These are phyloP conservation scores for Sciurus carolinensis DNA, from an alignment of 2,797 vertebrate genomes.

Conservation along the genomic window DNA sequence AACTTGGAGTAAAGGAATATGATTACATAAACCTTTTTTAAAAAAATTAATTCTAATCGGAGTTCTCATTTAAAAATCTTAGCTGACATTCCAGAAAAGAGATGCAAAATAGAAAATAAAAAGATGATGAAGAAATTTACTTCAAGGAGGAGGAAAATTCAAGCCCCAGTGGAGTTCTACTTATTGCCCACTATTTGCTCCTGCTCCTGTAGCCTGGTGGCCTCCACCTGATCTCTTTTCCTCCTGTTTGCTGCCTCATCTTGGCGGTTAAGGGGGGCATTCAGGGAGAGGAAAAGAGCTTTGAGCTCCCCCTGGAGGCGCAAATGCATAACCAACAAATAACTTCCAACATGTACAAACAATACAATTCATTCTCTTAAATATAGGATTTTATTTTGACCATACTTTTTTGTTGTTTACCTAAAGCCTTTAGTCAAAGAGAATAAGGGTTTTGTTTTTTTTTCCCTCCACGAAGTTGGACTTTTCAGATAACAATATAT, in stretches of 20 bases:
- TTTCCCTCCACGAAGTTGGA: background rate
- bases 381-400: conserved; percentile 38
- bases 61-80: conserved; percentile 31
- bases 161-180: background rate
- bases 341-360: conserved; percentile 1
- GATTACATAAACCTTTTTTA: conserved; percentile 35
- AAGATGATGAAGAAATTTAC: conserved; percentile 33
- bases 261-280: background rate
- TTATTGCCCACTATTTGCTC: background rate
- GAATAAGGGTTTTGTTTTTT: conserved; percentile 7
- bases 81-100: conserved; percentile 41
- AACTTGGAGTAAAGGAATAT: conserved; percentile 39
- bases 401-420: background rate
- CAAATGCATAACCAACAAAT: conserved; percentile 33
- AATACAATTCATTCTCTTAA: conserved; percentile 35
- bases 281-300: background rate
- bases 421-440: background rate
- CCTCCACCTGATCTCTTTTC: background rate
- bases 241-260: background rate
- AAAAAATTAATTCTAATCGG: conserved; percentile 10
- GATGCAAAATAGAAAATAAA: conserved; percentile 46
- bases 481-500: background rate
- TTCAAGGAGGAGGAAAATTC: conserved; percentile 9
- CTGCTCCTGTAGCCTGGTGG: background rate
- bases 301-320: background rate